Evolutionary conservation across 1,140 invertebrate genomes (phyloP).

Genomic region (Eumaeus atala): DNA sequence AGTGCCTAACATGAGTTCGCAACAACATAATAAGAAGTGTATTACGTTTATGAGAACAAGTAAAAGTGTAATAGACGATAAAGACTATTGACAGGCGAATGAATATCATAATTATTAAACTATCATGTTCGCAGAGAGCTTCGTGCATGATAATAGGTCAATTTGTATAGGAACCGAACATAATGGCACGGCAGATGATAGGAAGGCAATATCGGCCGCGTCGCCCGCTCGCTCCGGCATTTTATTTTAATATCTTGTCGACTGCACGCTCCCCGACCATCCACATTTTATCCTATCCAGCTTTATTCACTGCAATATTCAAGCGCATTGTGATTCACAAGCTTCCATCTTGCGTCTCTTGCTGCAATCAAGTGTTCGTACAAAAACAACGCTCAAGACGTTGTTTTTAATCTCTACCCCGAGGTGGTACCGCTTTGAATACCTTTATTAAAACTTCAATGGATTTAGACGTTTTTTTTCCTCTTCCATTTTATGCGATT

Average conservation of each 20-base stretch:
- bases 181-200: slow-evolving; percentile 37
- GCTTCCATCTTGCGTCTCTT: slow-evolving; percentile 49
- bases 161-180: slow-evolving; percentile 33
- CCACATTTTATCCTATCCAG: slow-evolving; percentile 36
- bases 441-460: slow-evolving; percentile 17
- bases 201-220: slow-evolving; percentile 37
- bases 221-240: slow-evolving; percentile 34
- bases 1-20: neutral
- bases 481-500: neutral
- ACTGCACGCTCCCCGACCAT: slow-evolving; percentile 44
- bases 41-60: too few species aligned
- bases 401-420: slow-evolving; percentile 34
- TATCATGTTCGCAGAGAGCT: slow-evolving; percentile 15
- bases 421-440: slow-evolving; percentile 14
- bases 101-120: neutral
- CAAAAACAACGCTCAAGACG: slow-evolving; percentile 36
- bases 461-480: slow-evolving; percentile 3
- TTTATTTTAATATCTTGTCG: slow-evolving; percentile 60
- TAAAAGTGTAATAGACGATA: too few species aligned
- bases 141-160: slow-evolving; percentile 31
- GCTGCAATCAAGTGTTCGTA: slow-evolving; percentile 46
- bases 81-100: too few species aligned
- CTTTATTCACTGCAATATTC: slow-evolving; percentile 46
- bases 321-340: slow-evolving; percentile 55
- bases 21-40: neutral